Percentiles rank a stretch among this genome's conserved stretches.
Conservation (phyloP, 1,140 invertebrate genomes). For the Pseudomyrmex sp. region DNA sequence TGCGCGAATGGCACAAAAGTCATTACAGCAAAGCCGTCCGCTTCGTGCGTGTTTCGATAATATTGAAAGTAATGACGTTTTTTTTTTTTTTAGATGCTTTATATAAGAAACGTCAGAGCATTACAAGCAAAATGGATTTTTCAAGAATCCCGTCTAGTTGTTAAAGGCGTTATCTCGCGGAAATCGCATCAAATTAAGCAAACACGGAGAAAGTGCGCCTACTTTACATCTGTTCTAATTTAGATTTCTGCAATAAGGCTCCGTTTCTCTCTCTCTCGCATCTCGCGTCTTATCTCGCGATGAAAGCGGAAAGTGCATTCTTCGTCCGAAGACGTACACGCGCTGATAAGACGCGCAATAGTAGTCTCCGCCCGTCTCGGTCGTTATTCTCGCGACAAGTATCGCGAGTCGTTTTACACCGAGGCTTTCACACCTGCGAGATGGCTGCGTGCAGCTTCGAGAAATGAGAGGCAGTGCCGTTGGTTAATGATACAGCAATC, state of each 20-base stretch:
- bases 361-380: background rate
- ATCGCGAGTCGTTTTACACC: background rate
- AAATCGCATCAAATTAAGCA: constrained; percentile 49
- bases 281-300: constrained; percentile 20
- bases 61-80: too few relatives aligned
- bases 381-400: background rate
- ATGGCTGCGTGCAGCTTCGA: too few relatives aligned
- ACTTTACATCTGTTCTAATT: constrained; percentile 54
- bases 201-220: constrained; percentile 50
- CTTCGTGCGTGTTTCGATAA: too few relatives aligned
- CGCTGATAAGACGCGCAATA: background rate
- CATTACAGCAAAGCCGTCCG: too few relatives aligned
- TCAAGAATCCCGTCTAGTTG: background rate
- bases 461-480: too few relatives aligned
- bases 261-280: constrained; percentile 33
- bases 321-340: background rate
- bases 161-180: constrained; percentile 17
- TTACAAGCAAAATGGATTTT: constrained; percentile 16
- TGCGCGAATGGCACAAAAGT: too few relatives aligned
- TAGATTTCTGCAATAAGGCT: constrained; percentile 43
- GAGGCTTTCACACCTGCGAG: too few relatives aligned
- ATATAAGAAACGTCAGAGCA: background rate
- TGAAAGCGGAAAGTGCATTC: constrained; percentile 28
- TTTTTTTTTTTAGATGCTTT: too few relatives aligned
- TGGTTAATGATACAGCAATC: background rate